Conservation (phyloP, 2,888 invertebrate genomes). For the Papilio protenor region DNA sequence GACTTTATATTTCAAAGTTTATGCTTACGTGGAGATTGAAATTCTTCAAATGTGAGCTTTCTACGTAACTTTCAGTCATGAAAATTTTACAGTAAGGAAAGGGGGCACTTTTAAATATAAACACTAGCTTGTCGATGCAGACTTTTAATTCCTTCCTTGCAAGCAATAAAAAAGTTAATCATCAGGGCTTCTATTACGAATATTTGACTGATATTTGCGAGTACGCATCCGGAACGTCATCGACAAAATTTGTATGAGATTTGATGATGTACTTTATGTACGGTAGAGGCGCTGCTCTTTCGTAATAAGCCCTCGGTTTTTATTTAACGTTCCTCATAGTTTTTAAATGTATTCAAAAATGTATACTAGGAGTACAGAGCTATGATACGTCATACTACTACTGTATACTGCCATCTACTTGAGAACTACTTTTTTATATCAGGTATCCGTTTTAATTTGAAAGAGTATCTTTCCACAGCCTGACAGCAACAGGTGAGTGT, state of each 20-base stretch:
- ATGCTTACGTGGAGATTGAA: neutral
- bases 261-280: too few species aligned
- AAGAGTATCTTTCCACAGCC: constrained; percentile 81
- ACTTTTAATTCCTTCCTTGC: too few species aligned
- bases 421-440: constrained; percentile 73
- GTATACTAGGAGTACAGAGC: neutral
- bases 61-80: neutral
- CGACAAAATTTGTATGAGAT: too few species aligned
- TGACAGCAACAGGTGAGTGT: constrained; percentile 80
- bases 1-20: neutral
- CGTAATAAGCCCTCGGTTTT: neutral
- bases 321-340: neutral
- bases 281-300: too few species aligned
- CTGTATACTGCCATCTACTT: too few species aligned
- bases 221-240: too few species aligned
- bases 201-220: too few species aligned
- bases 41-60: neutral
- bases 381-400: too few species aligned
- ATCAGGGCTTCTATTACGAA: neutral
- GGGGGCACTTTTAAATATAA: too few species aligned
- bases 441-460: constrained; percentile 80
- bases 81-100: neutral
- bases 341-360: neutral
- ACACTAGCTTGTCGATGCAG: too few species aligned
- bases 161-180: neutral